Evolutionary conservation across 2,113 vertebrate species (phyloP).

Genomic region (Psilopogon haemacephalus): DNA sequence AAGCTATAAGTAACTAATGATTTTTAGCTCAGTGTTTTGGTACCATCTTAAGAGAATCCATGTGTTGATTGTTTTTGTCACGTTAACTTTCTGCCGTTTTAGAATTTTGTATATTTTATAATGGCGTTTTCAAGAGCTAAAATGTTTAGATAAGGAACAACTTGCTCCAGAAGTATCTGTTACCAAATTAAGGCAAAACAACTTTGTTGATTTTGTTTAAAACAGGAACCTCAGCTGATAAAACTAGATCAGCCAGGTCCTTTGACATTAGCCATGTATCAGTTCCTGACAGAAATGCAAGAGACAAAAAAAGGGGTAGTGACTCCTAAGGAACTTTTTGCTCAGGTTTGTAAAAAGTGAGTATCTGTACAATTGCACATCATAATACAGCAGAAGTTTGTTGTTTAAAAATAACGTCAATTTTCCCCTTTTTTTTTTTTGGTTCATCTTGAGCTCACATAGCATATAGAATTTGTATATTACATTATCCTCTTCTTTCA

Average conservation of each 20-base stretch:
- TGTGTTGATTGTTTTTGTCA: background rate
- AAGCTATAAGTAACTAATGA: background rate
- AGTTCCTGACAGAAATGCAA: constrained; percentile 90
- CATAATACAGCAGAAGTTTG: background rate
- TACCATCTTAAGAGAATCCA: background rate
- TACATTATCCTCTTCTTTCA: background rate
- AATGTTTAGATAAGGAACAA: background rate
- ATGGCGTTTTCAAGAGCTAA: background rate
- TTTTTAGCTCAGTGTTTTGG: background rate
- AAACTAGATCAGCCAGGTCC: constrained; percentile 85
- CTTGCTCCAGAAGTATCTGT: background rate
- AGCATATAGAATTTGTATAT: background rate
- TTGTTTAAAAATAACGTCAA: background rate
- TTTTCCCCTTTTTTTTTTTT: background rate
- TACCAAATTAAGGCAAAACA: constrained; percentile 14
- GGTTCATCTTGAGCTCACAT: background rate
- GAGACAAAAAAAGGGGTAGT: constrained; percentile 85
- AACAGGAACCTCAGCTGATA: constrained; percentile 84
- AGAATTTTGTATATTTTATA: background rate
- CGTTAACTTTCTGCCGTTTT: background rate
- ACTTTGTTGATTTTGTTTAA: constrained; percentile 47
- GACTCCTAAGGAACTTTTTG: constrained; percentile 90
- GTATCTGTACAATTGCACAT: constrained; percentile 61
- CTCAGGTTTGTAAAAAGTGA: constrained; percentile 99
- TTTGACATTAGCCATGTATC: constrained; percentile 89